Evolutionary conservation across 1,140 invertebrate genomes (phyloP).

Genomic region (Brachionus asplanchnoidis): DNA sequence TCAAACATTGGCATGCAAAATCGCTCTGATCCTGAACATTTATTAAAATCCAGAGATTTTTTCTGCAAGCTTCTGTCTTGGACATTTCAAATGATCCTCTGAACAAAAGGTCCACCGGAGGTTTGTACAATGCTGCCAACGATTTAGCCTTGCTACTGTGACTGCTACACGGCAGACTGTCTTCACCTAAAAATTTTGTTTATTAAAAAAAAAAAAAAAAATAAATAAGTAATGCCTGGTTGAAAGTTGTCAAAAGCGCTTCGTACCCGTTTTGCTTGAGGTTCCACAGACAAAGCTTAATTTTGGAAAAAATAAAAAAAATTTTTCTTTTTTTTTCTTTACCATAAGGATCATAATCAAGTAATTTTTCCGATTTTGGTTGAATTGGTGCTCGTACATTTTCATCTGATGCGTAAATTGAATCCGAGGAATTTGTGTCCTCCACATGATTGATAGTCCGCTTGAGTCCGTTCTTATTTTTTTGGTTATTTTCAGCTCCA

Average conservation of each 20-base stretch:
- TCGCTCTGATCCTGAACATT: conserved; percentile 37
- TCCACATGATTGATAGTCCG: neutral
- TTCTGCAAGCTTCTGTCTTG: neutral
- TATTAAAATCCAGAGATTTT: conserved; percentile 16
- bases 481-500: neutral
- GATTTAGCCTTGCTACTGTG: conserved; percentile 32
- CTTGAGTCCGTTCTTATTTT: neutral
- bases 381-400: conserved; percentile 25
- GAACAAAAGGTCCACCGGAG: conserved; percentile 12
- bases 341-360: conserved; percentile 39
- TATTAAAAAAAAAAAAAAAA: neutral
- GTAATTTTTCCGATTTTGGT: conserved; percentile 5
- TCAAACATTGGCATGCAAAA: conserved; percentile 39
- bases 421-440: neutral
- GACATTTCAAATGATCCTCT: conserved; percentile 27
- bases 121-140: conserved; percentile 3
- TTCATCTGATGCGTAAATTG: conserved; percentile 1
- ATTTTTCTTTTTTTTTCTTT: neutral
- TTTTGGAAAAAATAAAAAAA: neutral
- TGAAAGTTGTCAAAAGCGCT: conserved; percentile 20
- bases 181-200: neutral
- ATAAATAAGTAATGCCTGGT: neutral
- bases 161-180: neutral
- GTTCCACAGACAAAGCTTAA: conserved; percentile 8
- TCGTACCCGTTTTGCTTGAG: conserved; percentile 22